Evolutionary conservation across 1,140 invertebrate species (phyloP).

Genomic region (Maconellicoccus hirsutus): DNA sequence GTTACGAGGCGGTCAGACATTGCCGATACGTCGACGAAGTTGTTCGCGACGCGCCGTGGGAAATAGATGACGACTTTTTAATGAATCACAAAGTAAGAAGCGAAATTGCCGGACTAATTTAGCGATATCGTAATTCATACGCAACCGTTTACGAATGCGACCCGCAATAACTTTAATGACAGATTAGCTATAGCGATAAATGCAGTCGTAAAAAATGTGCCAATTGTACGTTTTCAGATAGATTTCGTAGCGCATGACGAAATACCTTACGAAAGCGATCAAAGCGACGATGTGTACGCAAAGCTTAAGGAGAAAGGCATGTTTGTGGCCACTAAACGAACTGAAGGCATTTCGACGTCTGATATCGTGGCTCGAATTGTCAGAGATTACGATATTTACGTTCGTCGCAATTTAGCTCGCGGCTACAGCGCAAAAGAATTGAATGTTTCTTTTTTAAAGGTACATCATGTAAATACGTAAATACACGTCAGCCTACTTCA

Average conservation of each 20-base stretch:
- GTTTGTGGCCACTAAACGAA: conserved; percentile 94
- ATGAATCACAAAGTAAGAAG: conserved; percentile 66
- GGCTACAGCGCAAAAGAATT: conserved; percentile 97
- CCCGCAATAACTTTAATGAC: too few species aligned
- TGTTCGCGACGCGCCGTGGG: conserved; percentile 89
- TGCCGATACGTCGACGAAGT: conserved; percentile 99
- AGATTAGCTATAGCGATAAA: too few species aligned
- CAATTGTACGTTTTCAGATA: conserved; percentile 46
- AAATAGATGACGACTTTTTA: conserved; percentile 81
- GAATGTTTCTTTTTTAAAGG: conserved; percentile 93
- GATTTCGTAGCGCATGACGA: conserved; percentile 99
- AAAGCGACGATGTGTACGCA: conserved; percentile 83
- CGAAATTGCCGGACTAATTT: neutral
- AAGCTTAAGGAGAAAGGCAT: conserved; percentile 83
- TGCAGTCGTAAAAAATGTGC: too few species aligned
- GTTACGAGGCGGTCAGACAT: conserved; percentile 93
- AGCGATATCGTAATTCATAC: too few species aligned
- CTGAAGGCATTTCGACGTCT: conserved; percentile 94
- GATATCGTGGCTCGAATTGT: conserved; percentile 98
- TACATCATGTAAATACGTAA: conserved; percentile 34
- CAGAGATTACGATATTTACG: conserved; percentile 97
- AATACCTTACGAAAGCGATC: conserved; percentile 83
- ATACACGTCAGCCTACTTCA: neutral
- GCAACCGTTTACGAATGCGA: neutral
- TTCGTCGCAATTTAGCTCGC: conserved; percentile 86